These are phyloP conservation scores for Bungarus multicinctus DNA, from an alignment of 2,113 vertebrate species.

Conservation along the genomic window DNA sequence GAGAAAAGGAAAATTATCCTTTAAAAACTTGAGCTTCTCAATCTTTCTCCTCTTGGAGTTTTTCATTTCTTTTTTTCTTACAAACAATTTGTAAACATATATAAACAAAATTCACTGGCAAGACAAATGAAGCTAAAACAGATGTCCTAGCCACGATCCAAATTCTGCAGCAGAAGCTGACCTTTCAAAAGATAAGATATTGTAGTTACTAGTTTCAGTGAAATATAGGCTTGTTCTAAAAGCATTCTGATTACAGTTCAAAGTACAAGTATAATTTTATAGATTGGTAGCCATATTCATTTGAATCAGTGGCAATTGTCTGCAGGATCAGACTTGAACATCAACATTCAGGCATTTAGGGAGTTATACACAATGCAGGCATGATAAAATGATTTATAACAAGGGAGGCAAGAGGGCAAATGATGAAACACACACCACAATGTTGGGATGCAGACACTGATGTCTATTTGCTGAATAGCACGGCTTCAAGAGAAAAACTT, in stretches of 20 bases:
- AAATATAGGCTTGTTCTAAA: not conserved
- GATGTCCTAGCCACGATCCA: constrained; percentile 17
- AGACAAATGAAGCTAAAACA: constrained; percentile 38
- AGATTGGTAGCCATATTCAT: not conserved
- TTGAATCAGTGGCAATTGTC: not conserved
- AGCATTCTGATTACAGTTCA: not conserved
- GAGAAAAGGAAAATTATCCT: not conserved
- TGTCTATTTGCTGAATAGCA: not conserved
- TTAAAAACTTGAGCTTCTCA: not conserved
- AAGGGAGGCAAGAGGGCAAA: not conserved
- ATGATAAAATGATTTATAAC: not conserved
- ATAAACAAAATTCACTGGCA: constrained; percentile 31
- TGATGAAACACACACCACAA: not conserved
- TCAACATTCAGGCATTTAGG: not conserved
- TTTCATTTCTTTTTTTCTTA: not conserved
- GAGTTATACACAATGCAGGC: not conserved
- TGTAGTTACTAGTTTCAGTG: not conserved
- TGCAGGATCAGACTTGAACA: not conserved
- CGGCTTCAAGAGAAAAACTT: not conserved
- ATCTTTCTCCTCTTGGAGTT: not conserved
- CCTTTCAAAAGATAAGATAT: constrained; percentile 5
- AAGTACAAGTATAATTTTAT: not conserved
- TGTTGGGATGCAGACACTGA: not conserved
- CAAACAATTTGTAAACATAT: not conserved
- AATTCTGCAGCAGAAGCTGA: constrained; percentile 25